Evolutionary conservation across 2,113 vertebrate species (phyloP).

Genomic region (Brachyistius frenatus): DNA sequence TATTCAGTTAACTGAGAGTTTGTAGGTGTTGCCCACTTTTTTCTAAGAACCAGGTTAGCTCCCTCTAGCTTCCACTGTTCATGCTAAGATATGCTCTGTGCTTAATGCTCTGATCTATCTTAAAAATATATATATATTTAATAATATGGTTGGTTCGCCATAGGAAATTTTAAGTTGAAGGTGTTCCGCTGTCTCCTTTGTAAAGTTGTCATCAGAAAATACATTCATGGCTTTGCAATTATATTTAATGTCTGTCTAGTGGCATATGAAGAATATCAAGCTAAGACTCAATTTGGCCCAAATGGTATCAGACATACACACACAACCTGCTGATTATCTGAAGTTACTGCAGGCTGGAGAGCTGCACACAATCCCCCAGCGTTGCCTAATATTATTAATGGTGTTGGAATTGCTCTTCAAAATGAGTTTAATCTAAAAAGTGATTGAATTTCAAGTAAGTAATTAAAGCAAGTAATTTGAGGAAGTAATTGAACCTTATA

Average conservation of each 20-base stretch:
- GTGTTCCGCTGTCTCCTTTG: neutral
- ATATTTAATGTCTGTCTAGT: constrained; percentile 1
- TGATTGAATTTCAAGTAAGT: constrained; percentile 64
- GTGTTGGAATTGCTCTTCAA: constrained; percentile 32
- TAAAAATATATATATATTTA: neutral
- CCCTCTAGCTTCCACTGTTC: too few species aligned
- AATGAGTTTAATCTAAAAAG: constrained; percentile 63
- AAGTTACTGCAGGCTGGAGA: constrained; percentile 30
- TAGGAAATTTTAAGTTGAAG: neutral
- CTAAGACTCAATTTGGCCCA: constrained; percentile 1
- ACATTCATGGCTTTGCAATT: neutral
- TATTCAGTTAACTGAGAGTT: too few species aligned
- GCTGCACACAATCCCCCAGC: constrained; percentile 10
- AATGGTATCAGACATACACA: constrained; percentile 16
- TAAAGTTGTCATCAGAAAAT: neutral
- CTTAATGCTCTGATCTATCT: neutral
- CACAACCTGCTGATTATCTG: constrained; percentile 28
- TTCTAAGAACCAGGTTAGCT: too few species aligned
- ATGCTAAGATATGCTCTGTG: too few species aligned
- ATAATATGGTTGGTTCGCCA: neutral
- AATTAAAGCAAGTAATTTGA: constrained; percentile 73
- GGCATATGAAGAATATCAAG: constrained; percentile 15
- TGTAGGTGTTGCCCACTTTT: too few species aligned
- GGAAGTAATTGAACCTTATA: constrained; percentile 61
- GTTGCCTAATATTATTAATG: constrained; percentile 52